Base-by-base conservation (phyloP, 2,113 vertebrate species). In the Hippocampus mohnikei region DNA sequence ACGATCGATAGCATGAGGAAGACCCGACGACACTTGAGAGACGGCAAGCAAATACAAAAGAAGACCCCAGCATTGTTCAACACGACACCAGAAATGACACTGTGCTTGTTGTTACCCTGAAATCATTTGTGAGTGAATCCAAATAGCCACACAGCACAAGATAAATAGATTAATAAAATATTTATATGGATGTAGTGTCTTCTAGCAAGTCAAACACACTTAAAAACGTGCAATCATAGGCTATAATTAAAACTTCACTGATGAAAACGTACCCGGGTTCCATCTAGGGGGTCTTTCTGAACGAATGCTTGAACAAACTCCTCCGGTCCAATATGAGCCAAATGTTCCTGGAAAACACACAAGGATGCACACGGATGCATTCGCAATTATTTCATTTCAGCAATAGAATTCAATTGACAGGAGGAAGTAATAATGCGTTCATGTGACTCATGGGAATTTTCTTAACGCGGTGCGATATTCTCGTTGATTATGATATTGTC, bases 221-320 rank as follows among this genome's bases (percentile, higher is more conserved):
- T 12, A 56, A 58, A 55, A 55, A 23, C 4, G 5, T 1, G 11
- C n/a, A 23, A 55, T 23, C n/a, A 23, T 37, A 37, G 33, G 33
- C 5, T 55, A 55, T n/a, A 55, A 58, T 27, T 27, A 16, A 59
- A 59, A 59, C 56, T 5, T 59, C 12, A 62, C 29, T 62, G 5
- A 20, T 8, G 33, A 21, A 41, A 67, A n/a, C 59, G 18, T 92
- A 98, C 96, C 96, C 96, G 94, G 68, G 94, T 93, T 69, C 94
- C 96, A 87, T 95, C 94, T 50, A 98, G 88, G 11, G 93, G 94
- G 84, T 94, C 95, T 89, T 98, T 98, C 81, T 95, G 96, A 56
- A 94, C 94, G 85, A 99, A 96, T 0, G 96, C 96, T 74, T 98
- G 96, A 76, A 99, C 93, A 87, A 99, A 98, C 82, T 98, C 96